Evolutionary conservation across 2,888 invertebrate genomes (phyloP).

Genomic region (Habrosyne pyritoides): DNA sequence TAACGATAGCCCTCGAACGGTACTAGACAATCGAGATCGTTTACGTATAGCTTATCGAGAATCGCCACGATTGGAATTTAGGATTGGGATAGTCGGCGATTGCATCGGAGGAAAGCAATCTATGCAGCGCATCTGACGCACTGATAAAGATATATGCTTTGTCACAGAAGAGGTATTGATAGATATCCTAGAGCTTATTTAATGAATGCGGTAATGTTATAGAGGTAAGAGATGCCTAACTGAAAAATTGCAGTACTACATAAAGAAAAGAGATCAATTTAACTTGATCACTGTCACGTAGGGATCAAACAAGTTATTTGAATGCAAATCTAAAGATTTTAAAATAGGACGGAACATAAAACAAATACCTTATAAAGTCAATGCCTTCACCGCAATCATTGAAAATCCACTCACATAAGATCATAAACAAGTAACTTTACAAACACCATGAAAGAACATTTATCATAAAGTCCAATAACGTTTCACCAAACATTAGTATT

Average conservation of each 20-base stretch:
- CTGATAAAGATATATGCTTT: conserved; percentile 54
- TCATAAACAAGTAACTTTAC: not conserved
- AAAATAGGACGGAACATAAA: too few species aligned
- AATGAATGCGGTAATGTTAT: not conserved
- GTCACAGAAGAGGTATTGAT: conserved; percentile 30
- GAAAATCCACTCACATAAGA: not conserved
- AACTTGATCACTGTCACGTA: too few species aligned
- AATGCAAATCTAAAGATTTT: too few species aligned
- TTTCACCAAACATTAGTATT: conserved; percentile 26
- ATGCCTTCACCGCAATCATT: not conserved
- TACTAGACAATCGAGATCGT: conserved; percentile 73
- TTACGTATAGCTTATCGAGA: conserved; percentile 76
- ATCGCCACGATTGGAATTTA: conserved; percentile 76
- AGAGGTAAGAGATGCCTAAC: too few species aligned
- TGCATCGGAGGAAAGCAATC: conserved; percentile 36
- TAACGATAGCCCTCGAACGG: conserved; percentile 73
- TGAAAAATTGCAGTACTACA: too few species aligned
- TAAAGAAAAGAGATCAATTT: too few species aligned
- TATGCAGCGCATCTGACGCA: conserved; percentile 45
- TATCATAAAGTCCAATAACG: conserved; percentile 31
- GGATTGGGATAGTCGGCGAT: conserved; percentile 42
- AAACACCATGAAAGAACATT: conserved; percentile 9
- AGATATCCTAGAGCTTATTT: conserved; percentile 17
- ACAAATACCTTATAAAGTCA: not conserved
- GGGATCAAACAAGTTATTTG: too few species aligned